A percentile compares a stretch with the other conserved stretches of the same genome.
phyloP scores from a whole-genome alignment of 1,140 invertebrate species.

The Eurosta solidaginis region DNA sequence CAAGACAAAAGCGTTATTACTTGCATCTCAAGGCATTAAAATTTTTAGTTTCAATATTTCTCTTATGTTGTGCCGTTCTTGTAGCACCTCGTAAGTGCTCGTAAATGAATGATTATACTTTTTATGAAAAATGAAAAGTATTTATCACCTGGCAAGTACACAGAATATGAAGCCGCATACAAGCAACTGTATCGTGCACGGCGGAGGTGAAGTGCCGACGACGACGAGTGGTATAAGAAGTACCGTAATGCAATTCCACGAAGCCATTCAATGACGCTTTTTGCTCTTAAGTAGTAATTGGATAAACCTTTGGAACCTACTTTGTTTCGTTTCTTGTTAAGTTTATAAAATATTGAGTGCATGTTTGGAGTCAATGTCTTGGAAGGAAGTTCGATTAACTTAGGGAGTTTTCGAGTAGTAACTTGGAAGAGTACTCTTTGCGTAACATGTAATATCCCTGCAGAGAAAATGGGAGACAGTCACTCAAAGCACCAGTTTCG shows the following conservation, averaged over 20 bases:
- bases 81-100: constrained; percentile 2
- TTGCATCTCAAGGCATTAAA: not conserved
- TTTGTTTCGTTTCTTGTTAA: too few species aligned
- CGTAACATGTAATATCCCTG: too few species aligned
- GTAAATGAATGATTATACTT: constrained; percentile 19
- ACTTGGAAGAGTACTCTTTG: too few species aligned
- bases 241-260: constrained; percentile 3
- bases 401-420: too few species aligned
- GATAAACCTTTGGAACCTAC: too few species aligned
- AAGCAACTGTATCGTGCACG: not conserved
- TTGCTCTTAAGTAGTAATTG: constrained; percentile 6
- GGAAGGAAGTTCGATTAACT: too few species aligned
- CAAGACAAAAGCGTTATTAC: not conserved
- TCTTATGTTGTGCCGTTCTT: not conserved
- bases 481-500: too few species aligned
- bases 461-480: too few species aligned
- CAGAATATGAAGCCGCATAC: not conserved
- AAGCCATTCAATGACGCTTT: constrained; percentile 13
- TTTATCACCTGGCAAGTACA: constrained; percentile 6
- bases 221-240: not conserved
- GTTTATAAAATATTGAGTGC: too few species aligned
- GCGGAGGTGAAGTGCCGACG: not conserved
- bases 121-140: constrained; percentile 24
- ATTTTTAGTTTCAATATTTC: not conserved
- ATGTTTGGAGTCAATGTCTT: too few species aligned